These are phyloP conservation scores for Silurus aristotelis DNA, from an alignment of 2,797 vertebrate species.

Conservation along the genomic window DNA sequence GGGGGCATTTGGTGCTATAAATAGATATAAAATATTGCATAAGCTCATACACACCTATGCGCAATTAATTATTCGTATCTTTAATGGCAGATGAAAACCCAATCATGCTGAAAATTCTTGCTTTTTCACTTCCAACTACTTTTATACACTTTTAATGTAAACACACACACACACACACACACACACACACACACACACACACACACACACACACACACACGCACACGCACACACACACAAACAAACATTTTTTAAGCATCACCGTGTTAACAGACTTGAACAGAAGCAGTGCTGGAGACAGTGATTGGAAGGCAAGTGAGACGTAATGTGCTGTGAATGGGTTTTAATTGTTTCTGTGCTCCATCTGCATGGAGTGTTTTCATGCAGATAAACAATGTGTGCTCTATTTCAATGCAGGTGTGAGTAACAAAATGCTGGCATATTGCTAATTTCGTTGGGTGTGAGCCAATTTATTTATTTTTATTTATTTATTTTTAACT, in stretches of 20 bases:
- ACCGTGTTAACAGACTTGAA: conserved; percentile 34
- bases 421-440: conserved; percentile 52
- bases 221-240: conserved; percentile 15
- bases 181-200: conserved; percentile 21
- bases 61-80: conserved; percentile 87
- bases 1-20: neutral
- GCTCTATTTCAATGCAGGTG: conserved; percentile 55
- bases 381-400: conserved; percentile 70
- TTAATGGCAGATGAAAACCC: conserved; percentile 85
- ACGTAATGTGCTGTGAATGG: conserved; percentile 54
- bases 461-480: neutral
- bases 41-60: conserved; percentile 54
- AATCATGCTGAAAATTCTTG: conserved; percentile 89
- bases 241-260: conserved; percentile 4
- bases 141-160: conserved; percentile 48
- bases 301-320: conserved; percentile 56
- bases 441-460: conserved; percentile 36
- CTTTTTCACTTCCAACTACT: conserved; percentile 79
- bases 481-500: neutral
- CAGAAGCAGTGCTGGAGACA: conserved; percentile 32
- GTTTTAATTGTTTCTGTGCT: conserved; percentile 71
- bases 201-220: conserved; percentile 60
- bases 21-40: conserved; percentile 24
- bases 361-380: conserved; percentile 61
- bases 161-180: conserved; percentile 62